These are phyloP conservation scores for Canis aureus DNA, from an alignment of 2,113 vertebrate species.

Conservation along the genomic window DNA sequence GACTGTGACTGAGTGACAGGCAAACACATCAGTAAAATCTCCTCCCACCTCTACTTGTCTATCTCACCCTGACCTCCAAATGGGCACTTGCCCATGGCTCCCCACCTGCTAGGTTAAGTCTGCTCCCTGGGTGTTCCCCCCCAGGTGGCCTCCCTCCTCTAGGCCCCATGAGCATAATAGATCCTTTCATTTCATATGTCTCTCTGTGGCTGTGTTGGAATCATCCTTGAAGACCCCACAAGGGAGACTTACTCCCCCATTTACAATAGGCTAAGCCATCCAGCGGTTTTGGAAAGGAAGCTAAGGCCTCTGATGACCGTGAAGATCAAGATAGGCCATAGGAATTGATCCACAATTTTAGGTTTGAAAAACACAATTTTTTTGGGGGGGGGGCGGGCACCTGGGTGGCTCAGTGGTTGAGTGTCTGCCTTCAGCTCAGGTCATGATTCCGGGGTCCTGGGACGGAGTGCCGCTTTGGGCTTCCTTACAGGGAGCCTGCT, in stretches of 20 bases:
- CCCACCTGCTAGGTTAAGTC: background rate
- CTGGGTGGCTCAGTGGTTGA: too few relatives aligned
- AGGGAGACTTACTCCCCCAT: background rate
- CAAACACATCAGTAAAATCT: background rate
- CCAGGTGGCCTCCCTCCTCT: background rate
- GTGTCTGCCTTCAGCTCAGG: too few relatives aligned
- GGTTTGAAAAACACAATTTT: background rate
- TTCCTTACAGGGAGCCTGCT: too few relatives aligned
- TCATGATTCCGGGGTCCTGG: too few relatives aligned
- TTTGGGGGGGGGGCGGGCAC: too few relatives aligned
- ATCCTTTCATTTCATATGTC: background rate
- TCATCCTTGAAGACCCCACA: background rate
- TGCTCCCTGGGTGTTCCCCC: background rate
- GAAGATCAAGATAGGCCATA: background rate
- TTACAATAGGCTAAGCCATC: background rate
- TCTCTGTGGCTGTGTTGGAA: background rate
- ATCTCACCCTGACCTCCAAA: background rate
- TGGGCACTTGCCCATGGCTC: background rate
- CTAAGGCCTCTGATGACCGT: background rate
- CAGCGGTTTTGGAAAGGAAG: conserved; percentile 15
- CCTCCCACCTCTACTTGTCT: background rate
- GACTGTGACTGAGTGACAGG: background rate
- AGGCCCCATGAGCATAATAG: background rate
- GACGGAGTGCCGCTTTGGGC: too few relatives aligned
- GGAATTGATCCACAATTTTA: background rate